A percentile compares a stretch with the other conserved stretches of the same genome.
Evolutionary conservation across 2,888 invertebrate species (phyloP).

Genomic region (Caenorhabditis drosophilae): DNA sequence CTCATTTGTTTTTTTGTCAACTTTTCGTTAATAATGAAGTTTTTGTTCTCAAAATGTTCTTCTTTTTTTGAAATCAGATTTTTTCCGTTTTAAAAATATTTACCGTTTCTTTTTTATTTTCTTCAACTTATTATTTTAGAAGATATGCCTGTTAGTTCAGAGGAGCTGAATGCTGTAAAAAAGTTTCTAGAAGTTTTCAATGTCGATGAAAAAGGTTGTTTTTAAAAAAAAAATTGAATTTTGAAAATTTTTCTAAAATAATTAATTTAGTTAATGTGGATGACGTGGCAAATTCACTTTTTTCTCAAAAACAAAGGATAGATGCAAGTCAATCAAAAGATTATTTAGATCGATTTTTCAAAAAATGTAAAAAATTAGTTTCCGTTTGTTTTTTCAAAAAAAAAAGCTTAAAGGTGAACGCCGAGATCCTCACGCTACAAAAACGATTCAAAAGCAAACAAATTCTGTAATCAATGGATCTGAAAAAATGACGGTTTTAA

Average conservation of each 20-base stretch:
- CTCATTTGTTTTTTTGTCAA: too few species aligned
- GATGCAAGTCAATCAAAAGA: conserved; percentile 13
- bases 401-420: conserved; percentile 13
- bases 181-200: conserved; percentile 2
- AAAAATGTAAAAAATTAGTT: too few species aligned
- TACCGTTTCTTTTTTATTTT: too few species aligned
- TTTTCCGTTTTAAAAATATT: too few species aligned
- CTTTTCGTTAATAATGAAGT: too few species aligned
- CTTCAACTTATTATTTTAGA: too few species aligned
- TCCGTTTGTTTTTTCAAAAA: neutral
- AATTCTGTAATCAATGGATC: conserved; percentile 11
- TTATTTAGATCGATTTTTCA: conserved; percentile 19
- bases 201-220: neutral
- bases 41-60: too few species aligned
- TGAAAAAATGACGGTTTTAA: conserved; percentile 8
- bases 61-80: too few species aligned
- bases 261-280: conserved; percentile 8
- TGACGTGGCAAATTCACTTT: conserved; percentile 6
- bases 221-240: too few species aligned
- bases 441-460: conserved; percentile 7
- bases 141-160: neutral
- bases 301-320: conserved; percentile 8
- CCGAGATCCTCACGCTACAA: conserved; percentile 14
- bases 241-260: too few species aligned
- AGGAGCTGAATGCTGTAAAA: neutral